Conservation (phyloP, 2,797 vertebrate genomes). For the Hybognathus amarus region DNA sequence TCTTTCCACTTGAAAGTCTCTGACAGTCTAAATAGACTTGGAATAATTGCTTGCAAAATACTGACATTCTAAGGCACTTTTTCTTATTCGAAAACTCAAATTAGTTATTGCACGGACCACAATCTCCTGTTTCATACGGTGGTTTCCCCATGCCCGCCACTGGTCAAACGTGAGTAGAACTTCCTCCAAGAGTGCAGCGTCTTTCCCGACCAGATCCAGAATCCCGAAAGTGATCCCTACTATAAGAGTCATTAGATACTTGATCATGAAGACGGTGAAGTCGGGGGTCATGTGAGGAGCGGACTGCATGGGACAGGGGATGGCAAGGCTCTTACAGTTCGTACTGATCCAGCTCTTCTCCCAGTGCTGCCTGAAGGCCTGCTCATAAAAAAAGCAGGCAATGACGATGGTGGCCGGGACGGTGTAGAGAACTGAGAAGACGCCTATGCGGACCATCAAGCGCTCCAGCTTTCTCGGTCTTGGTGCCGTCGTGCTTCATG, state of each 20-base stretch:
- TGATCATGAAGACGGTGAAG: conserved; percentile 99
- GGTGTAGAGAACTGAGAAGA: conserved; percentile 96
- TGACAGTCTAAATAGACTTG: conserved; percentile 5
- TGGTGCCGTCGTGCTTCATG: conserved; percentile 97
- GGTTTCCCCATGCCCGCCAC: conserved; percentile 91
- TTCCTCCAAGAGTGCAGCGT: conserved; percentile 97
- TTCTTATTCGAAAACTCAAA: conserved; percentile 10
- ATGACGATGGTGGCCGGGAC: conserved; percentile 96
- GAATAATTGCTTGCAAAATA: conserved; percentile 36
- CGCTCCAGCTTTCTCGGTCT: conserved; percentile 96
- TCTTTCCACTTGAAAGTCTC: conserved; percentile 37
- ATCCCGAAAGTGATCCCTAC: conserved; percentile 97
- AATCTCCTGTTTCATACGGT: conserved; percentile 79
- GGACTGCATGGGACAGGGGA: conserved; percentile 88
- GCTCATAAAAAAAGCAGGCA: conserved; percentile 97
- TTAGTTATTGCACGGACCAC: background rate
- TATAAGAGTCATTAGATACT: conserved; percentile 98
- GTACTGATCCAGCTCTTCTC: conserved; percentile 93
- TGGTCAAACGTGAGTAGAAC: conserved; percentile 92
- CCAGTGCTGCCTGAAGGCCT: conserved; percentile 95
- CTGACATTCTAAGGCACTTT: conserved; percentile 41
- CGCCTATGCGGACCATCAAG: conserved; percentile 95
- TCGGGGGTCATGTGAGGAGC: conserved; percentile 91
- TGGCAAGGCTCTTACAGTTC: conserved; percentile 92
- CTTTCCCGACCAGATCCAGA: conserved; percentile 99